Percentiles rank a stretch among this genome's conserved stretches.
Conservation (phyloP, 37 sponge, comb jelly and placozoan species). For the Beroe forskalii region DNA sequence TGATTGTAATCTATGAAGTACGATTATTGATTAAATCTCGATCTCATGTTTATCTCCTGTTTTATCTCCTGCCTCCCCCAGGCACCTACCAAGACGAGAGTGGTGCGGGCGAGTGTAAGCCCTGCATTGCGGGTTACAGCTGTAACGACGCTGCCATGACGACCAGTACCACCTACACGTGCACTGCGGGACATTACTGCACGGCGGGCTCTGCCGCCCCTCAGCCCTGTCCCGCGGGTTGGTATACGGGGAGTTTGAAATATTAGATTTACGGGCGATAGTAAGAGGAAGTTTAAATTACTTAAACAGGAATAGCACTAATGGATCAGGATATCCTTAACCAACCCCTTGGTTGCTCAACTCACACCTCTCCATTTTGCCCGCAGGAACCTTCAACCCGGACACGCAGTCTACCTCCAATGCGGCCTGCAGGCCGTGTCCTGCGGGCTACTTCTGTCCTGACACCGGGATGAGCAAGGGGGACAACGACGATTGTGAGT, state of each 20-base stretch:
- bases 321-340: too few relatives aligned
- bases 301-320: too few relatives aligned
- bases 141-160: conserved; percentile 26
- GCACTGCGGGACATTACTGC: conserved; percentile 68
- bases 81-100: conserved; percentile 56
- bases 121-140: conserved; percentile 27
- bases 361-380: too few relatives aligned
- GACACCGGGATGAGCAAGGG: not conserved
- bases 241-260: too few relatives aligned
- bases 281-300: too few relatives aligned
- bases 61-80: too few relatives aligned
- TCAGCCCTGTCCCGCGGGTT: conserved; percentile 64
- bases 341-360: too few relatives aligned
- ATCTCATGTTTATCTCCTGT: too few relatives aligned
- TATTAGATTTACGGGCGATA: too few relatives aligned
- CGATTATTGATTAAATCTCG: too few relatives aligned
- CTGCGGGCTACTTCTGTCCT: conserved; percentile 67
- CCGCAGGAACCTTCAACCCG: conserved; percentile 53
- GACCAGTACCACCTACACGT: conserved; percentile 28
- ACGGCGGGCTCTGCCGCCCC: not conserved
- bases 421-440: conserved; percentile 66
- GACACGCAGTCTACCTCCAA: not conserved
- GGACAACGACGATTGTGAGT: conserved; percentile 12
- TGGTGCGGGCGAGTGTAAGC: conserved; percentile 8
- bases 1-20: too few relatives aligned